A percentile compares a stretch with the other conserved stretches of the same genome.
Evolutionary conservation across 1,140 invertebrate species (phyloP).

Genomic region (Bombus sylvicola): DNA sequence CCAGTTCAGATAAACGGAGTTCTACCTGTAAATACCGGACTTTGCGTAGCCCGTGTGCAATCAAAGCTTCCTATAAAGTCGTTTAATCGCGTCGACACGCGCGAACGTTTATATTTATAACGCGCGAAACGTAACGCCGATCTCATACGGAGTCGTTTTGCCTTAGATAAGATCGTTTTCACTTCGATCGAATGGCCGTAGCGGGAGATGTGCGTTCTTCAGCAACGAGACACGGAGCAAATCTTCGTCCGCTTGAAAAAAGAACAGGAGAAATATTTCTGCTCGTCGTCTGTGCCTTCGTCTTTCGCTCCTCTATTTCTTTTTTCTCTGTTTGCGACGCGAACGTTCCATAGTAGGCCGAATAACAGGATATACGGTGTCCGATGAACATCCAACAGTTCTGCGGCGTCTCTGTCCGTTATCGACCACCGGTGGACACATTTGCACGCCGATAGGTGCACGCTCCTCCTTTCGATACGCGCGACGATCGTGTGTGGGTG

Average conservation of each 20-base stretch:
- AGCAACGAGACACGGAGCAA: not conserved
- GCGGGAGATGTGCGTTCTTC: not conserved
- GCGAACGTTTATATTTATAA: constrained; percentile 23
- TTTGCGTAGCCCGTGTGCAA: not conserved
- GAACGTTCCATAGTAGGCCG: constrained; percentile 77
- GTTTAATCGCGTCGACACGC: constrained; percentile 26
- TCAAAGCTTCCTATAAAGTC: too few species aligned
- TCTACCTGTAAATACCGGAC: not conserved
- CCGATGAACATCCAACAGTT: constrained; percentile 80
- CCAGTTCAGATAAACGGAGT: too few species aligned
- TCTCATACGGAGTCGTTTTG: constrained; percentile 51
- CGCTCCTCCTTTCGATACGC: constrained; percentile 56
- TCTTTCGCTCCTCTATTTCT: constrained; percentile 17
- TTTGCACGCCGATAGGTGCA: constrained; percentile 60
- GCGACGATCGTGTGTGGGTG: constrained; percentile 3
- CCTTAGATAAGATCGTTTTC: constrained; percentile 61
- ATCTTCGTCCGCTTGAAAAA: not conserved
- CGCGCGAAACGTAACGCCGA: constrained; percentile 52
- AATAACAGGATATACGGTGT: constrained; percentile 84
- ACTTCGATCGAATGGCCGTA: constrained; percentile 19
- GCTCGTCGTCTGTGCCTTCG: not conserved
- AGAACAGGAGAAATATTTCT: not conserved
- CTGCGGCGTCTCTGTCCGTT: constrained; percentile 71
- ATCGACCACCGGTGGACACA: constrained; percentile 71
- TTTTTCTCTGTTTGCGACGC: constrained; percentile 49